A percentile compares a stretch with the other conserved stretches of the same genome.
Evolutionary conservation across 2,888 invertebrate genomes (phyloP).

Genomic region (Watsonalla cultraria): DNA sequence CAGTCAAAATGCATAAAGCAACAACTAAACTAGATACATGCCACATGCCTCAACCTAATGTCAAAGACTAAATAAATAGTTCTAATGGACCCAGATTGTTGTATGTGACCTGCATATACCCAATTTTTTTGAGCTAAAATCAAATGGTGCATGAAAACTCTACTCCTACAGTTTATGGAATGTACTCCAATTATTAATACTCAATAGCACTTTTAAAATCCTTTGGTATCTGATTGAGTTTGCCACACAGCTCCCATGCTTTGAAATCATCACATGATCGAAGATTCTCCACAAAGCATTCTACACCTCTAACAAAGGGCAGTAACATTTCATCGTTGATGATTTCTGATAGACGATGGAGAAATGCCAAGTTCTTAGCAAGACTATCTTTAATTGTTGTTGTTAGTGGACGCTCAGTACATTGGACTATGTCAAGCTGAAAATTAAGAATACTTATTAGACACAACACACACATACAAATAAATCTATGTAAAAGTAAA

Average conservation of each 20-base stretch:
- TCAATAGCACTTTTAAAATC: constrained; percentile 70
- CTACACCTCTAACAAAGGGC: constrained; percentile 66
- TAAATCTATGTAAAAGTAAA: too few relatives aligned
- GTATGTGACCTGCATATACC: not conserved
- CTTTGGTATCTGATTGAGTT: constrained; percentile 63
- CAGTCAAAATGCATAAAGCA: not conserved
- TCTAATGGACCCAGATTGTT: not conserved
- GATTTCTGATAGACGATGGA: constrained; percentile 65
- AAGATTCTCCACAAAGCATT: constrained; percentile 63
- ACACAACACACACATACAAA: not conserved
- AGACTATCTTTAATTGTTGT: constrained; percentile 59
- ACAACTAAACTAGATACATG: too few relatives aligned
- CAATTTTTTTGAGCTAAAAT: constrained; percentile 10
- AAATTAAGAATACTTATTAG: not conserved
- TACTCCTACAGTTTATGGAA: constrained; percentile 41
- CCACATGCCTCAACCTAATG: too few relatives aligned
- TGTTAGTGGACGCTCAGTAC: constrained; percentile 63
- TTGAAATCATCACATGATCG: constrained; percentile 68
- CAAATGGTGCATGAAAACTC: constrained; percentile 28
- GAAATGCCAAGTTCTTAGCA: constrained; percentile 63
- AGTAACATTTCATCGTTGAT: constrained; percentile 67
- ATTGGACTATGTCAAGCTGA: constrained; percentile 66
- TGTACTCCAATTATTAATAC: constrained; percentile 50
- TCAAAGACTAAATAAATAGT: too few relatives aligned
- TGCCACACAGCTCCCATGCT: constrained; percentile 69